phyloP scores from a whole-genome alignment of 2,797 vertebrate genomes.

The Psittacula echo region DNA sequence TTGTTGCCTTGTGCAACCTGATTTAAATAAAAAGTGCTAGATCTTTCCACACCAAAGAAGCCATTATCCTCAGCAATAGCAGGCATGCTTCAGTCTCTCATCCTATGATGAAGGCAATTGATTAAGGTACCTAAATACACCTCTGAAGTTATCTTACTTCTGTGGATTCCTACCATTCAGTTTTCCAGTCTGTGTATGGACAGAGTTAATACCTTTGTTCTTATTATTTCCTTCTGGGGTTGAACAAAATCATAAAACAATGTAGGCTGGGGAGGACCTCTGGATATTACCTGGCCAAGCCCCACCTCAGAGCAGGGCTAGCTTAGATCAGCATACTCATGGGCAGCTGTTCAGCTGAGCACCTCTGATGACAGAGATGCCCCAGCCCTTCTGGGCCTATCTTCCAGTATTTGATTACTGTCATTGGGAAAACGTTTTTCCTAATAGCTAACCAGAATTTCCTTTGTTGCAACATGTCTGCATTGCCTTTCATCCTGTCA shows the following conservation, averaged over 20 bases:
- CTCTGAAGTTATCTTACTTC: background rate
- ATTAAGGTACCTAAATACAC: background rate
- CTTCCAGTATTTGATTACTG: background rate
- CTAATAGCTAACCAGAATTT: background rate
- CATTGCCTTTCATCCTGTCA: background rate
- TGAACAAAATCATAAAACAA: background rate
- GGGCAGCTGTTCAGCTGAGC: background rate
- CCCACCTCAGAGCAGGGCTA: background rate
- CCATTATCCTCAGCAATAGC: background rate
- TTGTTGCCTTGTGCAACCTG: background rate
- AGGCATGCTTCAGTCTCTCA: background rate
- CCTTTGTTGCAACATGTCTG: background rate
- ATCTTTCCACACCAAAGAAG: background rate
- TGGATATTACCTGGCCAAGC: background rate
- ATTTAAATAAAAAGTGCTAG: constrained; percentile 3
- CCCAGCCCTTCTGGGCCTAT: background rate
- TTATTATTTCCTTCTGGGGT: background rate
- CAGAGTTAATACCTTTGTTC: background rate
- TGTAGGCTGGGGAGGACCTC: background rate
- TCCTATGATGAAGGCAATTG: background rate
- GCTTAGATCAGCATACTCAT: background rate
- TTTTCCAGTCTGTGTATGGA: background rate
- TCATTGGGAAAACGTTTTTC: background rate
- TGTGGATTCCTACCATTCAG: background rate
- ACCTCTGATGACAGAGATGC: background rate